Base-by-base conservation (phyloP, 2,888 invertebrate genomes). In the Lampropteryx suffumata region DNA sequence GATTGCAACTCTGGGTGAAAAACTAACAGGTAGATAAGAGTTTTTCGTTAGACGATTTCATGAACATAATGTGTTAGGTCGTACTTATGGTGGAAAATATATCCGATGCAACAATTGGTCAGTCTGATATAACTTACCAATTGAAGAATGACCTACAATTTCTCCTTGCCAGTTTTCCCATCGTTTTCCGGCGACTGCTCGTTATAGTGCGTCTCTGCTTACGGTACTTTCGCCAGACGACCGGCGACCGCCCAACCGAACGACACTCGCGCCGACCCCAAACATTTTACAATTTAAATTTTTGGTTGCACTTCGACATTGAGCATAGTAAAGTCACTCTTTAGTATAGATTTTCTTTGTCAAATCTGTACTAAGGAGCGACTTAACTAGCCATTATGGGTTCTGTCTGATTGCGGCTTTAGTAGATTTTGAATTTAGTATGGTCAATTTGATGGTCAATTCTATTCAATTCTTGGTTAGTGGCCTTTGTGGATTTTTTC, bases 191-290 rank as follows among this genome's bases (percentile, higher is more conserved):
- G 55, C 55, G 46, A 45, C 62, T 60, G 55, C 50, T 59, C 59
- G 28, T 10, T 28, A 44, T 27, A 30, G 27, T 49, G 43, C 48
- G 40, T 32, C 39, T 17, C 24, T 24, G 24, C 6, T 79, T 81
- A 83, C 84, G 84, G 84, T 83, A 84, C 82, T 82, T 78, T 79
- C 75, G 71, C 73, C 73, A 72, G 59, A 58, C 71, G 67, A 34
- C 50, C 48, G 51, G 57, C 71, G 68, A 42, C 39, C 46, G 50
- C 28, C 51, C 55, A 39, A 46, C 54, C 49, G 50, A 55, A 49
- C 52, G 39, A 50, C 61, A 54, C 42, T 52, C 52, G 64, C 63
- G 45, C 55, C n/a, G n/a, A n/a, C n/a, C n/a, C 63, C 59, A 62
- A 59, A 63, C 55, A 60, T 24, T 24, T 24, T 24, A 24, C 1